Evolutionary conservation across 2,113 vertebrate species (phyloP), one percentile per base, ranked within the genome.

Genomic region (Ailuropoda melanoleuca): DNA sequence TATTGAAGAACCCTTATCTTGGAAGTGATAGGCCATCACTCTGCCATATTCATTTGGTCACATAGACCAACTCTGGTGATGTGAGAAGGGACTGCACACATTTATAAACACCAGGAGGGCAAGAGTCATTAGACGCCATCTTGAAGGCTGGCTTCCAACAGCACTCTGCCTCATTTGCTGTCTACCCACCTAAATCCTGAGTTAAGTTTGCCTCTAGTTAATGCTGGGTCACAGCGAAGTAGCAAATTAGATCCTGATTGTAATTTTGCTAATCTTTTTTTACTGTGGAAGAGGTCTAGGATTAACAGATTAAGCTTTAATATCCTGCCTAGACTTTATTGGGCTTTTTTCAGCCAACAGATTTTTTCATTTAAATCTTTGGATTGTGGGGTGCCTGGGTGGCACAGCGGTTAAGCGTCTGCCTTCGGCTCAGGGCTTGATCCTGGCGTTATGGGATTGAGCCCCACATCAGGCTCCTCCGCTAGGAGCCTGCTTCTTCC

Each of bases 291-390:
- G 90, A 84, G 26, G 39, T 18, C 18, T 93, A 58, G 80, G 31
- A 81, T 86, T 93, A 90, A 89, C 21, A 92, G 50, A 50, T 86
- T 68, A 77, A 64, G 14, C 50, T 93, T 95, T 81, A 82, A 55
- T 14, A 62, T 21, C 70, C 64, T 84, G 68, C 64, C 64, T 80
- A 80, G 53, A 55, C 34, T 95, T 94, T 39, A 21, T 75, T 75
- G 64, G 58, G 13, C 75, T 83, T 92, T 95, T 93, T 90, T 64
- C 7, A 68, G 48, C 56, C 85, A 94, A 85, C 29, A 86, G 19
- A 88, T 68, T 85, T 29, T 43, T 95, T 91, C 92, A 39, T 92
- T 82, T 88, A 93, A 92, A 60, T 93, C 37, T 96, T 92, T 78
- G 34, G 6, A 31, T 96, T 83, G 12, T 78, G n/a, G n/a, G n/a